phyloP scores from a whole-genome alignment of 2,113 vertebrate species.

The Mustela nigripes region DNA sequence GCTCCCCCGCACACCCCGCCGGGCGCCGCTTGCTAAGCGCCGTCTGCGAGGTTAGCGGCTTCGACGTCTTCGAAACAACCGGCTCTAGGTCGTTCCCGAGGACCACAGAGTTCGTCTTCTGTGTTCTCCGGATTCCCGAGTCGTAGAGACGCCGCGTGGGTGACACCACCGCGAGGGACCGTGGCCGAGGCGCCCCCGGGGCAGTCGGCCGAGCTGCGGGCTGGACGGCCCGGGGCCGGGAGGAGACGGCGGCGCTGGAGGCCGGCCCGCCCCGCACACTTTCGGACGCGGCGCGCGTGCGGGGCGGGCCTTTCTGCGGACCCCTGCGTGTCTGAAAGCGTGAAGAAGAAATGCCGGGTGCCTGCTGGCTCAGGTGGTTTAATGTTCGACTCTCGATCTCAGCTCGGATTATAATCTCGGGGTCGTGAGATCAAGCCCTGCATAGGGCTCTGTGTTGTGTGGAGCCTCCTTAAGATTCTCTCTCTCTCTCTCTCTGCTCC shows the following conservation, averaged over 20 bases:
- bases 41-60: neutral
- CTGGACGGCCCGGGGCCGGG: accelerated
- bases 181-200: neutral
- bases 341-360: accelerated
- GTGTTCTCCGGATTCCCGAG: neutral
- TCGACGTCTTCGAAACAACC: neutral
- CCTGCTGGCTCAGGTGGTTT: neutral
- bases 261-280: accelerated
- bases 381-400: neutral
- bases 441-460: neutral
- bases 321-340: accelerated
- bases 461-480: neutral
- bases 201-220: too few species aligned
- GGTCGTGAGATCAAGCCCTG: neutral
- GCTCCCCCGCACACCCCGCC: neutral
- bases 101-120: neutral
- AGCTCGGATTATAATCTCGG: neutral
- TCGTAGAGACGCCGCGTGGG: neutral
- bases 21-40: too few species aligned
- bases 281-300: accelerated
- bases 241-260: neutral
- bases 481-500: neutral
- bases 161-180: neutral
- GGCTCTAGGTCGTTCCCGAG: neutral
- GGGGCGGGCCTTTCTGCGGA: neutral